A percentile compares a stretch with the other conserved stretches of the same genome.
Evolutionary conservation across 2,888 invertebrate genomes (phyloP).

Genomic region (Acleris sparsana): DNA sequence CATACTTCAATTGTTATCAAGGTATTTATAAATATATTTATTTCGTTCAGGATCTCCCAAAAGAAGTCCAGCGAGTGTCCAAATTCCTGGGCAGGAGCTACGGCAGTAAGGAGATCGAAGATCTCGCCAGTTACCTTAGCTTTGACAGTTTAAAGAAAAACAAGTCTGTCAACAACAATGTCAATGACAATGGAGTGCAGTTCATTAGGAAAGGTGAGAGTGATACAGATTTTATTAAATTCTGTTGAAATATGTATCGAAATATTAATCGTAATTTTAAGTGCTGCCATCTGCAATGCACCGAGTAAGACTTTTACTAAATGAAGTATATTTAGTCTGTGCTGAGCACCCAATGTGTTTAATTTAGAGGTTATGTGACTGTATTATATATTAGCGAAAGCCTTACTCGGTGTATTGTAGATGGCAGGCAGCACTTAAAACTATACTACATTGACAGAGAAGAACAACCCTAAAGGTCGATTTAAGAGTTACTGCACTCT

Average conservation of each 20-base stretch:
- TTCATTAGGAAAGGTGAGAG: constrained; percentile 72
- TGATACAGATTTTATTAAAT: not conserved
- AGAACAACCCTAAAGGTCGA: too few relatives aligned
- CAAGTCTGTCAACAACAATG: constrained; percentile 80
- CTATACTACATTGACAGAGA: too few relatives aligned
- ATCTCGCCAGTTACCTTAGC: constrained; percentile 80
- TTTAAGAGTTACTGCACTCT: too few relatives aligned
- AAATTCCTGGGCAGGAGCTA: constrained; percentile 76
- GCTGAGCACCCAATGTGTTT: too few relatives aligned
- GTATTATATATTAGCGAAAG: too few relatives aligned
- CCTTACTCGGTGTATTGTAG: too few relatives aligned
- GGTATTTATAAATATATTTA: not conserved
- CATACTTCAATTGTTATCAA: not conserved
- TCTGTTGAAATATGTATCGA: not conserved
- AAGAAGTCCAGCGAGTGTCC: constrained; percentile 75
- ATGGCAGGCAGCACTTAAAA: too few relatives aligned
- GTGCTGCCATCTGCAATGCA: too few relatives aligned
- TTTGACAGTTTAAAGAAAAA: constrained; percentile 84
- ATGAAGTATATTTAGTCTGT: too few relatives aligned
- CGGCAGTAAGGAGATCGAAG: constrained; percentile 66
- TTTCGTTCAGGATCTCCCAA: constrained; percentile 71
- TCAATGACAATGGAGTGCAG: constrained; percentile 56
- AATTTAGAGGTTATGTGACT: too few relatives aligned
- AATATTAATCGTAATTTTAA: too few relatives aligned
- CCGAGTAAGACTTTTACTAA: too few relatives aligned